Conservation (phyloP, 2,797 vertebrate genomes). For the Coregonus ussuriensis region DNA sequence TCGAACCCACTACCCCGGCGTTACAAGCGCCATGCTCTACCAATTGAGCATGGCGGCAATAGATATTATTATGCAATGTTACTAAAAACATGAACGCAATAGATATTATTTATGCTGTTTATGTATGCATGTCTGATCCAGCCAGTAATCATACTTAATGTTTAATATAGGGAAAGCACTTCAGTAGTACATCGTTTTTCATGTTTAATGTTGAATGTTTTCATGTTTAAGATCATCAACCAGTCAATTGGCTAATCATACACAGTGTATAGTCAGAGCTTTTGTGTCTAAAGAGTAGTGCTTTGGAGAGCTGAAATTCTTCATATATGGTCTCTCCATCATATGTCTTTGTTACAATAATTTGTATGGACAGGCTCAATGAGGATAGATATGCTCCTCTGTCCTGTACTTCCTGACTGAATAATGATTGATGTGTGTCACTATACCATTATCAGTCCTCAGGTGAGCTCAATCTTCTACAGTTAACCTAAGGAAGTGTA, state of each 20-base stretch:
- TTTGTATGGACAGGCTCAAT: constrained; percentile 69
- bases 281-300: constrained; percentile 47
- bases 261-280: not conserved
- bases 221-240: no score
- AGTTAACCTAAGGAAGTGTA: not conserved
- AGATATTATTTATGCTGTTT: not conserved
- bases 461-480: not conserved
- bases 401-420: constrained; percentile 5
- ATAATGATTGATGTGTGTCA: constrained; percentile 72
- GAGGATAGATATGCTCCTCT: constrained; percentile 73
- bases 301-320: not conserved
- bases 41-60: no score
- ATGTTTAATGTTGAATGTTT: not conserved
- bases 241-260: no score
- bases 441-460: not conserved
- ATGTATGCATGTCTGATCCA: not conserved
- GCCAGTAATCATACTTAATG: not conserved
- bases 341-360: constrained; percentile 61
- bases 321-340: constrained; percentile 9
- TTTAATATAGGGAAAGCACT: not conserved
- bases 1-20: no score
- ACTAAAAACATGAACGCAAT: not conserved
- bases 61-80: not conserved
- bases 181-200: not conserved
- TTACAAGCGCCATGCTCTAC: no score